These are phyloP conservation scores for Lydus trimaculatus DNA, from an alignment of 2,888 invertebrate genomes.

Conservation along the genomic window DNA sequence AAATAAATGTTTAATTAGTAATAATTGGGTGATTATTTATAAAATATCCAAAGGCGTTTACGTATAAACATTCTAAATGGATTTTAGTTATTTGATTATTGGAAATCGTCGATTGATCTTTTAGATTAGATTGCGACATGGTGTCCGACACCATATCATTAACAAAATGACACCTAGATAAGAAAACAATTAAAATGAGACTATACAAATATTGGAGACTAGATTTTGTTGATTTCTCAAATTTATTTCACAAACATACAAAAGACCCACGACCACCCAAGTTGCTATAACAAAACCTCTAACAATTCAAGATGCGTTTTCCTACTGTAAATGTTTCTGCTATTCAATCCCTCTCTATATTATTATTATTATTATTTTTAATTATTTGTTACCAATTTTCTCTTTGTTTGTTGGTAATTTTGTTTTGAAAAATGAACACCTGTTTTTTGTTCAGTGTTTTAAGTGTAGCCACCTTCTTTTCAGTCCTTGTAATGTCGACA, in stretches of 20 bases:
- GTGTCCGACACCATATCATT: not conserved
- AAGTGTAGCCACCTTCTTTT: constrained; percentile 5
- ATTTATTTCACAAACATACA: constrained; percentile 1
- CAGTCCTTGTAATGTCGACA: constrained; percentile 15
- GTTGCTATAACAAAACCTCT: not conserved
- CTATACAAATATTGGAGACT: not conserved
- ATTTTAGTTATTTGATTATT: not conserved
- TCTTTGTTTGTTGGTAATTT: not conserved
- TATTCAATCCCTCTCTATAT: not conserved
- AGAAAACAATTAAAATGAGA: constrained; percentile 4
- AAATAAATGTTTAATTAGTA: not conserved
- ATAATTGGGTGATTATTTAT: not conserved
- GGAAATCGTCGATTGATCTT: not conserved
- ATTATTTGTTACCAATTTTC: not conserved
- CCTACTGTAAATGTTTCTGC: not conserved
- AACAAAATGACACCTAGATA: constrained; percentile 10
- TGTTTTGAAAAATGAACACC: not conserved
- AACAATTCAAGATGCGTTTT: not conserved
- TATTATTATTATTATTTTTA: not conserved
- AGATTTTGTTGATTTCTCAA: not conserved
- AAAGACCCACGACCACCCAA: not conserved
- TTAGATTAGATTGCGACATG: not conserved
- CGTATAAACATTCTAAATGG: not conserved
- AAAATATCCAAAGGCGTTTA: not conserved
- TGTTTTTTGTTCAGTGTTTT: not conserved